Percentiles rank a stretch among this genome's conserved stretches.
Evolutionary conservation across 2,888 invertebrate genomes (phyloP).

Genomic region (Hypercompe scribonia): DNA sequence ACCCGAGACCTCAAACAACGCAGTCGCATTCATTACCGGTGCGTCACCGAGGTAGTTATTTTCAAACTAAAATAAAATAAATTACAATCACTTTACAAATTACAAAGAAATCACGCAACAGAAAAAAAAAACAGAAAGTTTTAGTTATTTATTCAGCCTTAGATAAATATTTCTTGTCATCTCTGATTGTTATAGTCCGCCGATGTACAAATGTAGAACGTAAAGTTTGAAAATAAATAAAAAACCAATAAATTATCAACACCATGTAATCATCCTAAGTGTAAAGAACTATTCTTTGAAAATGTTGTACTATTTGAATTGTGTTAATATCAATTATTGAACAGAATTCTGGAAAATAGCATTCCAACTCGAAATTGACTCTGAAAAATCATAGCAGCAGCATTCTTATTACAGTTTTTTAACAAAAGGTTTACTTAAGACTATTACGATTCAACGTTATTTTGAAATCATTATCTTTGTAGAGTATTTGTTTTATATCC

Average conservation of each 20-base stretch:
- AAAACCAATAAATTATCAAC: too few relatives aligned
- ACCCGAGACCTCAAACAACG: too few relatives aligned
- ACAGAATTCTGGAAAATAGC: background rate
- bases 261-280: background rate
- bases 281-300: background rate
- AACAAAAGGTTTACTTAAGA: background rate
- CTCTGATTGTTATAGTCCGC: too few relatives aligned
- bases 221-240: too few relatives aligned
- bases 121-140: background rate
- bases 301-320: background rate
- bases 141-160: background rate
- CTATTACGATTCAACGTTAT: background rate
- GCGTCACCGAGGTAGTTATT: too few relatives aligned
- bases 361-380: background rate
- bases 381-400: background rate
- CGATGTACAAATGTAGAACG: too few relatives aligned
- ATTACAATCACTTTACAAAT: too few relatives aligned
- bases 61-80: too few relatives aligned
- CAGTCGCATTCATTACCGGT: too few relatives aligned
- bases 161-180: background rate
- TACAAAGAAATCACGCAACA: too few relatives aligned
- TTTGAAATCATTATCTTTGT: background rate
- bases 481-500: background rate
- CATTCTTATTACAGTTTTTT: background rate
- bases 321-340: background rate